phyloP scores from a whole-genome alignment of 2,113 vertebrate species.

The Hippocampus mohnikei region DNA sequence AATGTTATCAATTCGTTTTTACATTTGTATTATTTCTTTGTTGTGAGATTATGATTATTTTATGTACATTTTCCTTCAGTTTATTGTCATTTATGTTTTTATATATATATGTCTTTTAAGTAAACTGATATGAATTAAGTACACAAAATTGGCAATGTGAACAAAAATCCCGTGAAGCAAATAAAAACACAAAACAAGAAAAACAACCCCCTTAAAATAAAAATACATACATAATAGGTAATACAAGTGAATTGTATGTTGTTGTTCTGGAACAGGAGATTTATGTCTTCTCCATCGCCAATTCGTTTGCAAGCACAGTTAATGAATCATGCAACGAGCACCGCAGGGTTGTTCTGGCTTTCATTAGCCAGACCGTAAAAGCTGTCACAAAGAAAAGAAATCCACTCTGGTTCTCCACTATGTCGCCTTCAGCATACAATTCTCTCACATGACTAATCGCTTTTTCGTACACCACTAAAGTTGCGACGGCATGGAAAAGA shows the following conservation, averaged over 20 bases:
- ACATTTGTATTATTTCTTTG: neutral
- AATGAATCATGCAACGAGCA: slow-evolving; percentile 56
- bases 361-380: slow-evolving; percentile 46
- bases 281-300: slow-evolving; percentile 22
- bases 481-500: neutral
- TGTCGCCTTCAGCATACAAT: slow-evolving; percentile 13
- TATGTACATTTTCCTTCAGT: neutral
- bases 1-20: too few relatives aligned
- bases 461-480: neutral
- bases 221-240: neutral
- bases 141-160: neutral
- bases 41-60: neutral
- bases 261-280: slow-evolving; percentile 15
- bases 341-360: slow-evolving; percentile 28
- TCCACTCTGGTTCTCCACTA: slow-evolving; percentile 21
- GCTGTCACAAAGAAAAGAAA: slow-evolving; percentile 47
- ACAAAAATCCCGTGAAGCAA: neutral
- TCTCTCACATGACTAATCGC: slow-evolving; percentile 36
- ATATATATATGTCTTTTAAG: neutral
- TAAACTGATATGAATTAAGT: neutral
- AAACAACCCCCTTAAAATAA: neutral
- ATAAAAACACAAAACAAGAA: neutral
- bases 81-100: neutral
- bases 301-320: slow-evolving; percentile 31
- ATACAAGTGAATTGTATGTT: neutral